These are phyloP conservation scores for Ariopsis seemanni DNA, from an alignment of 2,113 vertebrate species.

Conservation along the genomic window DNA sequence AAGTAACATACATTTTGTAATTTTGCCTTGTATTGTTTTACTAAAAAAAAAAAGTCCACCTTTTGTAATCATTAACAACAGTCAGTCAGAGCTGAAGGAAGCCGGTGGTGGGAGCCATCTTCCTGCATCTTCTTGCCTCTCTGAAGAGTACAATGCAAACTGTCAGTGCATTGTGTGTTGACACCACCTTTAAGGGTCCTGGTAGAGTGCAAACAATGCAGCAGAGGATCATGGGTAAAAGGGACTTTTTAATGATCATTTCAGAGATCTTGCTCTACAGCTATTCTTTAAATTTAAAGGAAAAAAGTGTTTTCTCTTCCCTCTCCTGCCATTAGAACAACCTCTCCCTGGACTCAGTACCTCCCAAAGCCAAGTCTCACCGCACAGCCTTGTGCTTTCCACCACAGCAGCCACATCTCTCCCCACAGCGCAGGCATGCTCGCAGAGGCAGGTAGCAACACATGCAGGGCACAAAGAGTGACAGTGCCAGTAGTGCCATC, in stretches of 20 bases:
- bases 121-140: constrained; percentile 1
- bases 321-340: constrained; percentile 36
- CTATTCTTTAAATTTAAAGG: constrained; percentile 36
- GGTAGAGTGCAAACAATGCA: constrained; percentile 69
- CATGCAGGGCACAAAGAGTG: constrained; percentile 90
- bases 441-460: constrained; percentile 91
- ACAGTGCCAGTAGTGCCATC: constrained; percentile 83
- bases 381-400: constrained; percentile 90
- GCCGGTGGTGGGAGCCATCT: background rate
- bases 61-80: constrained; percentile 55
- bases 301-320: constrained; percentile 17
- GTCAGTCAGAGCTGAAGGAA: constrained; percentile 43
- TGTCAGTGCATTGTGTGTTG: constrained; percentile 24
- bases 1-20: constrained; percentile 74
- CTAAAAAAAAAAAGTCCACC: constrained; percentile 48
- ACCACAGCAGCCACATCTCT: constrained; percentile 86
- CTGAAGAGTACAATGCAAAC: constrained; percentile 13
- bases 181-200: constrained; percentile 58
- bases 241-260: constrained; percentile 27
- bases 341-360: constrained; percentile 21
- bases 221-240: constrained; percentile 61
- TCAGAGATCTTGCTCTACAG: constrained; percentile 54
- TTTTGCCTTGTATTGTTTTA: constrained; percentile 58
- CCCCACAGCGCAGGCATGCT: constrained; percentile 89
- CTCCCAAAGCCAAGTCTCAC: constrained; percentile 72